Base-by-base conservation (phyloP, 2,113 vertebrate genomes). In the Suncus etruscus region DNA sequence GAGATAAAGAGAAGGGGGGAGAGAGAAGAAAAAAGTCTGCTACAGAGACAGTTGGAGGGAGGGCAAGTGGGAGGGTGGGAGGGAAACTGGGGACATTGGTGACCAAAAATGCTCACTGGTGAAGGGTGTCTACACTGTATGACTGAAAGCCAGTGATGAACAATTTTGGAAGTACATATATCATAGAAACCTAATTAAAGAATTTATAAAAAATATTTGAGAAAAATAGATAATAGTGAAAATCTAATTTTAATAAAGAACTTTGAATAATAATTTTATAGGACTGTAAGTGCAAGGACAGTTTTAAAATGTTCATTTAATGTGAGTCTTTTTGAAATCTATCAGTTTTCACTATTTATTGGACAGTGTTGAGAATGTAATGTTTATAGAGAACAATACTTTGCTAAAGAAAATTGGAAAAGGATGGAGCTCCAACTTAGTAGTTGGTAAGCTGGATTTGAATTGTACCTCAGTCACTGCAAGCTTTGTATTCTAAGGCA, bases 401-500 rank as follows among this genome's bases (percentile, higher is more conserved):
- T 83, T 76, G 51, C n/a, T 79, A 5, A 1, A 32, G 27, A 11
- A 39, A 89, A 5, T 50, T 82, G 48, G 3, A 45, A 85, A 76
- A 22, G 24, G 22, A 79, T 58, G n/a, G 61, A 85, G 3, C 7
- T 65, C 11, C 79, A 39, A 20, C 31, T n/a, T 22, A 10, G 66
- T 76, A 83, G 11, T 2, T n/a, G 11, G 65, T 50, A 66, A 61
- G 39, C 47, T 85, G n/a, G 10, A 68, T 54, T 20, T 61, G 48
- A 76, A 31, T 39, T 11, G 66, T 58, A 91, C 31, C 31, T 91
- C 45, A 74, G 7, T 24, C 14, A 45, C 63, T 45, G 32, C 0
- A 75, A 86, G 18, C n/a, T 68, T 39, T 74, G 18, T 74, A 32
- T 89, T 29, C 32, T n/a, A 51, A 72, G 63, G 61, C 61, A 90